Base-by-base conservation (phyloP, 1,140 invertebrate species). In the Drosophila kikkawai region DNA sequence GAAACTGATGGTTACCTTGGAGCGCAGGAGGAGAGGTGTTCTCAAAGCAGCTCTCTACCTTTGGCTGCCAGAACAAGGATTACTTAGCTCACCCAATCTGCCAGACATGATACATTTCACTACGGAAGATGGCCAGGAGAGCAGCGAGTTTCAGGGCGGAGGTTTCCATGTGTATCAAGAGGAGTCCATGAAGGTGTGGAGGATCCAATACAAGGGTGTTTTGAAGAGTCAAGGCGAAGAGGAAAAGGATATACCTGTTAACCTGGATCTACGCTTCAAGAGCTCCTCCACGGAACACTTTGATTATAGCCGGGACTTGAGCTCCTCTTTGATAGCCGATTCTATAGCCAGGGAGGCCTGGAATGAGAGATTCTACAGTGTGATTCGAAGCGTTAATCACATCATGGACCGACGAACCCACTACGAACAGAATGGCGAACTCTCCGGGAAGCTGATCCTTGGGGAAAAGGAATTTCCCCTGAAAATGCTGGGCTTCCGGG, bases 41-140 rank as follows among this genome's bases (percentile, higher is more conserved):
- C 61, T 91, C 0, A 90, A 91, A 36, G 91, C 91, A 0, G 83
- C 82, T 0, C 57, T 92, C 0, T 92, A 92, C 45, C 51, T 92
- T 0, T 92, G 83, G 75, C 53, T 92, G 4, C 91, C 91, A 8
- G 65, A 58, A 7, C 65, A 48, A 1, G 80, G 82, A 0, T 45
- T 92, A 2, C 57, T 77, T 12, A 55, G 76, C 36, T 80, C 79
- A 2, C 88, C 91, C 15, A 81, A 80, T 0, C 59, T 92, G 17
- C 91, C 91, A 0, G 91, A 92, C 19, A 92, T 92, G 91, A 77
- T 84, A 19, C 70, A 91, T 44, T 92, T 92, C 15, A 92, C 91
- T 26, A 91, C 75, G 1, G 79, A 91, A 15, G 88, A 86, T 34
- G 63, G 63, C 9, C 22, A 60, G 8, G 88, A 92, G 59, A 91